Evolutionary conservation across 2,888 invertebrate species (phyloP).

Genomic region (Drosophila dives): DNA sequence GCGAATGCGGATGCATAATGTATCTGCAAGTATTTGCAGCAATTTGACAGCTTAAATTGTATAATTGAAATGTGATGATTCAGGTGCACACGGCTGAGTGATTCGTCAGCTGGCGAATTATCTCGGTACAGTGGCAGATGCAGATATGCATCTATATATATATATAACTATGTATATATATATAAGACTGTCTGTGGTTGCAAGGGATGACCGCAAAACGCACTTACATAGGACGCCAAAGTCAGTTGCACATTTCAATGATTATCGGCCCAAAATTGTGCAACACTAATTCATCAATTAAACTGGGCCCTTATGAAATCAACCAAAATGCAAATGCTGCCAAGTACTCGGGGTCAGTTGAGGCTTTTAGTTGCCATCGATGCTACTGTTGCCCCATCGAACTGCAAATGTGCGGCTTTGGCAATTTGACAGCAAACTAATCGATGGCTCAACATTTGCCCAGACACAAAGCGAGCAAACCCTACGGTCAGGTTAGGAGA

Average conservation of each 20-base stretch:
- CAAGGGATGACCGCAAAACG: conserved; percentile 51
- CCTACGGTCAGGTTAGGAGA: conserved; percentile 19
- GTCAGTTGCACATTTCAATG: conserved; percentile 35
- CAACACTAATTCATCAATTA: conserved; percentile 76
- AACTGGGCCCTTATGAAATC: conserved; percentile 59
- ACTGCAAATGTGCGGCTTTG: conserved; percentile 71
- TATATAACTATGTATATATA: neutral
- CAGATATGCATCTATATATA: conserved; percentile 3
- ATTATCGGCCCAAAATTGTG: conserved; percentile 8
- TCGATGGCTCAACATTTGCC: conserved; percentile 77
- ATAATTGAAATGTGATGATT: conserved; percentile 75
- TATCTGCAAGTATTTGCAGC: conserved; percentile 54
- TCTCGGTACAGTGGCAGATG: conserved; percentile 13
- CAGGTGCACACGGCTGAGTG: conserved; percentile 55
- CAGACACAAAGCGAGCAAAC: conserved; percentile 71
- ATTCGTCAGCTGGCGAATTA: conserved; percentile 42
- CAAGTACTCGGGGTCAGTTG: conserved; percentile 60
- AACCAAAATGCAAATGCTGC: conserved; percentile 57
- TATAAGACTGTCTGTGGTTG: conserved; percentile 19
- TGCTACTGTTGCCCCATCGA: conserved; percentile 8
- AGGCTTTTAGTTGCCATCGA: conserved; percentile 42
- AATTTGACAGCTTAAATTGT: conserved; percentile 59
- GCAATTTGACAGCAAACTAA: conserved; percentile 74
- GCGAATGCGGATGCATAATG: conserved; percentile 20
- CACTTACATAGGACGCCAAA: conserved; percentile 4